Percentiles rank a stretch among this genome's conserved stretches.
These are phyloP conservation scores for Numenius arquata DNA, from an alignment of 2,113 vertebrate species.

Conservation along the genomic window DNA sequence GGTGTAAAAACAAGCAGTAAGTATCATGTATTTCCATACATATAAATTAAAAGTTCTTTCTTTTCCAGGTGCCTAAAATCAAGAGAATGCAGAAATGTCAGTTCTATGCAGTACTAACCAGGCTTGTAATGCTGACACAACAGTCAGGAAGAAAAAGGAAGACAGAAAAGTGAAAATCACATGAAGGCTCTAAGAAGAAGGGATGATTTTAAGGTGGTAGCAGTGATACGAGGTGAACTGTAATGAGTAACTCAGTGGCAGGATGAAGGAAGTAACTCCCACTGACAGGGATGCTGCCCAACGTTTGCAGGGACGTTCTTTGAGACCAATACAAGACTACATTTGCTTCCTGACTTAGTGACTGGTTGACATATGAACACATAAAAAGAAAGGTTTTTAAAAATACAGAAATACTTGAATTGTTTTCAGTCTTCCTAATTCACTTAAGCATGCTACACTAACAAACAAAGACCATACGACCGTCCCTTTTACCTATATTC, in stretches of 20 bases:
- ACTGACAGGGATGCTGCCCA: neutral
- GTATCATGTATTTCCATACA: neutral
- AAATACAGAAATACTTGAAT: neutral
- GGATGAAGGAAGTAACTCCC: neutral
- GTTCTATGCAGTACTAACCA: neutral
- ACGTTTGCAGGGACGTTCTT: neutral
- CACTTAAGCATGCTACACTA: neutral
- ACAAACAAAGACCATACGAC: neutral
- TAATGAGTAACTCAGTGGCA: neutral
- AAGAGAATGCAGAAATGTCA: neutral
- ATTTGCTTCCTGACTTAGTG: neutral
- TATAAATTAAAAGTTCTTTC: neutral
- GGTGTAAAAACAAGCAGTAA: neutral
- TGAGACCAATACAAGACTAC: neutral
- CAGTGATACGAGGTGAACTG: neutral
- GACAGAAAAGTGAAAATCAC: rapidly evolving
- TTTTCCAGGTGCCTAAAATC: neutral
- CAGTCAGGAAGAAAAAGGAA: neutral
- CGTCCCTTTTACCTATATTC: neutral
- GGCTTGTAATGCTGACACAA: neutral
- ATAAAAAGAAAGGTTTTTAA: neutral
- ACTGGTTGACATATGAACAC: neutral
- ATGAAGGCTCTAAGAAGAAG: neutral
- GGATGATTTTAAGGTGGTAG: neutral
- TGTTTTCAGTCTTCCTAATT: neutral